A percentile compares a stretch with the other conserved stretches of the same genome.
These are phyloP conservation scores for Pantherophis guttatus DNA, from an alignment of 2,113 vertebrate genomes.

Conservation along the genomic window DNA sequence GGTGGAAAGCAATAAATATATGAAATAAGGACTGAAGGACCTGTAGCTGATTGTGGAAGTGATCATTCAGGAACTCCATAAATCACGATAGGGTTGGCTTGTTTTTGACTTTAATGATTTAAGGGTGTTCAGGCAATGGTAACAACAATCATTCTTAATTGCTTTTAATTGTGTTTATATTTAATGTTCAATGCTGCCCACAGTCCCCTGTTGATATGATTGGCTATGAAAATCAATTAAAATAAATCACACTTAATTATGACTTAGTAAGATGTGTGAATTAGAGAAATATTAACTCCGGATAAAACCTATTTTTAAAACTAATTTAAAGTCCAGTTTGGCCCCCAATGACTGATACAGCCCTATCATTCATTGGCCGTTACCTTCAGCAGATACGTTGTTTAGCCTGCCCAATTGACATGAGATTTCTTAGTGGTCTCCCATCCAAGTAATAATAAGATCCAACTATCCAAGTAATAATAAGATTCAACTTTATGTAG, in stretches of 20 bases:
- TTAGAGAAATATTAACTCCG: not conserved
- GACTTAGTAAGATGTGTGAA: not conserved
- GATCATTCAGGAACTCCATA: not conserved
- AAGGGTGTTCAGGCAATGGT: not conserved
- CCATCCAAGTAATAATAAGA: not conserved
- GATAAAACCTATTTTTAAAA: not conserved
- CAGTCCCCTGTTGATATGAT: not conserved
- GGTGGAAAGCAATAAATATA: not conserved
- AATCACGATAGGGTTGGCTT: not conserved
- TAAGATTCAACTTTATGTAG: not conserved
- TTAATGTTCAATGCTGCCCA: not conserved
- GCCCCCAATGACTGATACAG: not conserved
- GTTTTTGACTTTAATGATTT: not conserved
- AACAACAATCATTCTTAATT: not conserved
- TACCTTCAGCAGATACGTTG: not conserved
- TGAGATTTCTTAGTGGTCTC: not conserved
- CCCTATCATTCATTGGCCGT: not conserved
- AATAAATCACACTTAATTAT: not conserved
- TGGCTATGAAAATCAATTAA: not conserved
- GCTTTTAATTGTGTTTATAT: not conserved
- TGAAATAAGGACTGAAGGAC: not conserved
- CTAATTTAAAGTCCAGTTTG: not conserved
- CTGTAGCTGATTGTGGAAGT: not conserved
- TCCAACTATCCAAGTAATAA: not conserved
- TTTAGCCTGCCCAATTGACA: not conserved